Conservation (phyloP, 2,888 invertebrate species). For the Amiota communis region DNA sequence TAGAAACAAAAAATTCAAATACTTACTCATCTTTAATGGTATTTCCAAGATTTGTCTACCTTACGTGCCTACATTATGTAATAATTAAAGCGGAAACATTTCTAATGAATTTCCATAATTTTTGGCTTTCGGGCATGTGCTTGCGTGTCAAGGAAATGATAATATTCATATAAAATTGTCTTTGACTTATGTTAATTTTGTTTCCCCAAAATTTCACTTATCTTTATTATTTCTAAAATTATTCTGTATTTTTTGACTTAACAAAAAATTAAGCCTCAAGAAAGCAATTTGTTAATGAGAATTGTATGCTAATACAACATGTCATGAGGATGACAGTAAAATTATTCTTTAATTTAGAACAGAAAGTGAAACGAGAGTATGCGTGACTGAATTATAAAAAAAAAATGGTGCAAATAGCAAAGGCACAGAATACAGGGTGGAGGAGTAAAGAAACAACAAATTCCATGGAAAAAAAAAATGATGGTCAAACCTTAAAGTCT, state of each 20-base stretch:
- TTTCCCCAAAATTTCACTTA: neutral
- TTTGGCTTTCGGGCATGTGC: no score
- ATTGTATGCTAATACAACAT: constrained; percentile 36
- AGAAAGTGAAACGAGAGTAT: constrained; percentile 19
- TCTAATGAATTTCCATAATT: no score
- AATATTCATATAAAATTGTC: constrained; percentile 14
- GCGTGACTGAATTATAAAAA: constrained; percentile 40
- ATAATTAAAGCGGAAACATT: no score
- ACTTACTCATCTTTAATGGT: no score
- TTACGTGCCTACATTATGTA: no score
- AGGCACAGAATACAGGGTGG: no score
- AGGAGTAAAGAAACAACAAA: constrained; percentile 4
- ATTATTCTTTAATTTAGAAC: no score
- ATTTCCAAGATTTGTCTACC: no score
- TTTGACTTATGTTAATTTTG: constrained; percentile 34
- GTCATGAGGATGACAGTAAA: neutral
- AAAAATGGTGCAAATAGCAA: neutral
- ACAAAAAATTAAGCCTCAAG: constrained; percentile 40
- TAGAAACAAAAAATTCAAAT: no score
- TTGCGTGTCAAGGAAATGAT: constrained; percentile 23
- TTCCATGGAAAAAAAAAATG: neutral
- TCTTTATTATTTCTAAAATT: constrained; percentile 30
- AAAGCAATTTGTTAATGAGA: constrained; percentile 53
- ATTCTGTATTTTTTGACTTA: constrained; percentile 36
- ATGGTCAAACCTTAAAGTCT: neutral